Base-by-base conservation (phyloP, 92 coral and sea anemone genomes). In the Siderastrea siderea region DNA sequence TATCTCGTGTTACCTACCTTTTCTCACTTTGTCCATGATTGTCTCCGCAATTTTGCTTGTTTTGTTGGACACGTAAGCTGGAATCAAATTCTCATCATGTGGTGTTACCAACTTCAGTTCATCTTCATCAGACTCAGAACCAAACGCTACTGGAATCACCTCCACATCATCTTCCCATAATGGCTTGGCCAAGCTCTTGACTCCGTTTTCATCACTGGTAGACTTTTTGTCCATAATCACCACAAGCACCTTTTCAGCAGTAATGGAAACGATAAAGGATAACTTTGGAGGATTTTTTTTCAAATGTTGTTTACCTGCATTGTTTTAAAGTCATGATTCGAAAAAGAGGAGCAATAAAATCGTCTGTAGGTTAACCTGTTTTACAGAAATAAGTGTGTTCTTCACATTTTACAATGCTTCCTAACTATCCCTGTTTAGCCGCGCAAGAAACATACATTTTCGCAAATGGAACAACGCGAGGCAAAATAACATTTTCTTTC, bases 111-210 rank as follows among this genome's bases (percentile, higher is more conserved):
- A 66, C 47, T 63, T 80, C 51, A 95, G 54, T 12, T 90, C 93
- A 45, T 73, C 74, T n/a, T 88, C 88, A 74, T 94, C 94, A n/a
- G 96, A 75, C 66, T 92, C 96, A 8, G 80, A 58, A 3, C 98
- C 99, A 64, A 95, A 89, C 52, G 94, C 90, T 15, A 97, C 89
- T 1, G 97, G 96, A 54, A 97, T 87, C 55, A 97, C 93, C 48
- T 90, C 88, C 45, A 95, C 90, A 52, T 92, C 93, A 67, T 73
- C 88, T 50, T 94, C 89, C 64, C 90, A 87, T 53, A 97, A 84
- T 26, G 85, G 60, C 81, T 92, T 87, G 19, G 98, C 95, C 67
- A 77, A 82, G 75, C 80, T 75, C 74, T 65, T 66, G 50, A 93
- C 81, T 38, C 78, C 81, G 54, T 77, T 83, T n/a, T 86, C 86